These are phyloP conservation scores for Perca fluviatilis DNA, from an alignment of 2,113 vertebrate genomes.

Conservation along the genomic window DNA sequence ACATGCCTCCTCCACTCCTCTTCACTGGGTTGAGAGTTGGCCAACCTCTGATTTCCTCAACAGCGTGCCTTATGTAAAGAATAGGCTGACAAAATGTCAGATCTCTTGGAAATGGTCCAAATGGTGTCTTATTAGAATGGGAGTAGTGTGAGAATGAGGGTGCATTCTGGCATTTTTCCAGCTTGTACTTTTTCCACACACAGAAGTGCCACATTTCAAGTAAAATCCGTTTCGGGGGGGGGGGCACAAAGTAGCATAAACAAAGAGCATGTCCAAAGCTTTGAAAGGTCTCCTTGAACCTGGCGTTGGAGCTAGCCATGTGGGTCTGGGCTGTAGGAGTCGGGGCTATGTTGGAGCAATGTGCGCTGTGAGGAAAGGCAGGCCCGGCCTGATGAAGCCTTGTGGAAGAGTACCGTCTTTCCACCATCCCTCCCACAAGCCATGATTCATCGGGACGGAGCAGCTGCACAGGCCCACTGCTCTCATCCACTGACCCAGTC, in stretches of 20 bases:
- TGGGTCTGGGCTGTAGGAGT: slow-evolving; percentile 69
- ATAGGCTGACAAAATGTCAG: slow-evolving; percentile 69
- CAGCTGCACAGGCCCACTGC: slow-evolving; percentile 76
- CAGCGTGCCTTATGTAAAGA: slow-evolving; percentile 59
- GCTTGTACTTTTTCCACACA: slow-evolving; percentile 57
- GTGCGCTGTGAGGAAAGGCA: slow-evolving; percentile 83
- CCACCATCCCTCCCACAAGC: slow-evolving; percentile 76
- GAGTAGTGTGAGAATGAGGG: slow-evolving; percentile 75
- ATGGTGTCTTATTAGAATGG: slow-evolving; percentile 70
- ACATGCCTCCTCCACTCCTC: slow-evolving; percentile 43
- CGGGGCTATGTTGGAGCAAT: slow-evolving; percentile 62
- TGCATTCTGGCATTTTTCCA: slow-evolving; percentile 69
- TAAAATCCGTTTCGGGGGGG: slow-evolving; percentile 50
- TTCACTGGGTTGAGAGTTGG: slow-evolving; percentile 53
- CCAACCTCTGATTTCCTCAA: slow-evolving; percentile 64
- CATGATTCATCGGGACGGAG: slow-evolving; percentile 79
- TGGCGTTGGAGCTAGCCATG: slow-evolving; percentile 58
- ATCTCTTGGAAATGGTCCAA: slow-evolving; percentile 69
- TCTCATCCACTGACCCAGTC: slow-evolving; percentile 76
- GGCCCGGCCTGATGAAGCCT: slow-evolving; percentile 70
- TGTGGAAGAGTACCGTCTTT: slow-evolving; percentile 75
- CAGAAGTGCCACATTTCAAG: slow-evolving; percentile 60
- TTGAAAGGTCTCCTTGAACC: slow-evolving; percentile 77
- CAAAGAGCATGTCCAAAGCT: slow-evolving; percentile 78
- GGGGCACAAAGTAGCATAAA: slow-evolving; percentile 71